Percentiles rank a stretch among this genome's conserved stretches.
Evolutionary conservation across 2,113 vertebrate species (phyloP).

Genomic region (Okapia johnstoni): DNA sequence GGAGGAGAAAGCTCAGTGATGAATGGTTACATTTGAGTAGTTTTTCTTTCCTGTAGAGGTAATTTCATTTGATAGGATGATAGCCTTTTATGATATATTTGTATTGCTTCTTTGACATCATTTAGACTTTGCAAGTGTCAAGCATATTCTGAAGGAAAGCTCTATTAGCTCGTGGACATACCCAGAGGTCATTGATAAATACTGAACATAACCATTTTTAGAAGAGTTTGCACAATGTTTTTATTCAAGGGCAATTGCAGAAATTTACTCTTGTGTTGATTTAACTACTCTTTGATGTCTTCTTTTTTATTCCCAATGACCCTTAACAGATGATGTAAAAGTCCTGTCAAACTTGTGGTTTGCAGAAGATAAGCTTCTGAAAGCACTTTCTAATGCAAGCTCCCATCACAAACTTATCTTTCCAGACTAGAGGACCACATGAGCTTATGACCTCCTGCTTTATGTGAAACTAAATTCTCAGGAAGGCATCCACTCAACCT

Average conservation of each 20-base stretch:
- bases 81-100: neutral
- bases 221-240: neutral
- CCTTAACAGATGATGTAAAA: neutral
- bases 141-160: neutral
- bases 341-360: neutral
- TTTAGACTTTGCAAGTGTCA: neutral
- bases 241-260: neutral
- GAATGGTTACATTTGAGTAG: neutral
- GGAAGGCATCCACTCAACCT: neutral
- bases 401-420: neutral
- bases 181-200: neutral
- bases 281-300: neutral
- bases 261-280: constrained; percentile 5
- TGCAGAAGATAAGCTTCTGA: neutral
- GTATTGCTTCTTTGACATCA: neutral
- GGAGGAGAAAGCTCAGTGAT: neutral
- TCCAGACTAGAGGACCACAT: neutral
- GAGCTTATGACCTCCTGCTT: neutral
- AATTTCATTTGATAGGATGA: neutral
- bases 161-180: neutral
- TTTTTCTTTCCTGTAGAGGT: neutral
- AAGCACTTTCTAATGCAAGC: neutral
- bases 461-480: neutral
- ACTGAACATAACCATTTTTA: neutral
- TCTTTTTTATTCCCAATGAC: constrained; percentile 5